phyloP scores from a whole-genome alignment of 2,113 vertebrate species.

The Colaptes auratus region DNA sequence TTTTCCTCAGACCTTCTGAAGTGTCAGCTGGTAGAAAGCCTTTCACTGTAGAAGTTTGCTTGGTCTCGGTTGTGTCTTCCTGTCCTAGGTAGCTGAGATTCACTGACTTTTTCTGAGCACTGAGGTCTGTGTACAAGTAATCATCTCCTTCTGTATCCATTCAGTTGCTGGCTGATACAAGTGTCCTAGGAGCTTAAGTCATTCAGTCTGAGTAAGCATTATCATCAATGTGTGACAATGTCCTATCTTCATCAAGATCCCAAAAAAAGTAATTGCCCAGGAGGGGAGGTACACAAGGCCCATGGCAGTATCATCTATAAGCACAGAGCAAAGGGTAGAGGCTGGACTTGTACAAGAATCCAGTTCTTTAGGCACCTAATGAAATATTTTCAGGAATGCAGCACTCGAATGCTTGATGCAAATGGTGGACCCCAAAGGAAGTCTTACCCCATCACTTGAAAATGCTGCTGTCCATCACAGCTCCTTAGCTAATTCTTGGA shows the following conservation, averaged over 20 bases:
- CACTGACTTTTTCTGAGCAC: neutral
- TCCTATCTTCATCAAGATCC: neutral
- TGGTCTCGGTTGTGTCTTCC: neutral
- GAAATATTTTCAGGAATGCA: slow-evolving; percentile 46
- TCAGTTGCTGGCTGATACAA: neutral
- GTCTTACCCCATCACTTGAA: fast-evolving
- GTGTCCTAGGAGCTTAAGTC: neutral
- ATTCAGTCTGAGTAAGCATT: neutral
- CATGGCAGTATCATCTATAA: neutral
- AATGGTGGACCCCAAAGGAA: neutral
- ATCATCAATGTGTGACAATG: neutral
- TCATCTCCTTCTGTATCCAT: neutral
- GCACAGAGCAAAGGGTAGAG: slow-evolving; percentile 16
- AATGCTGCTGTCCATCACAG: neutral
- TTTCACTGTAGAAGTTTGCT: neutral
- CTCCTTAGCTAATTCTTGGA: neutral
- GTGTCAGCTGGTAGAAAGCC: neutral
- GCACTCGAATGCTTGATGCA: neutral
- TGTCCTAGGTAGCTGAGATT: neutral
- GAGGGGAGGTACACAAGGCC: neutral
- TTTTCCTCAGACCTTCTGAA: neutral
- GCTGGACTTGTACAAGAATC: slow-evolving; percentile 15
- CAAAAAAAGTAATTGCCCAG: neutral
- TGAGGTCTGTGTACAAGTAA: neutral
- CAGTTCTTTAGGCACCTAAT: slow-evolving; percentile 56